Evolutionary conservation across 2,888 invertebrate species (phyloP).

Genomic region (Homarus gammarus): DNA sequence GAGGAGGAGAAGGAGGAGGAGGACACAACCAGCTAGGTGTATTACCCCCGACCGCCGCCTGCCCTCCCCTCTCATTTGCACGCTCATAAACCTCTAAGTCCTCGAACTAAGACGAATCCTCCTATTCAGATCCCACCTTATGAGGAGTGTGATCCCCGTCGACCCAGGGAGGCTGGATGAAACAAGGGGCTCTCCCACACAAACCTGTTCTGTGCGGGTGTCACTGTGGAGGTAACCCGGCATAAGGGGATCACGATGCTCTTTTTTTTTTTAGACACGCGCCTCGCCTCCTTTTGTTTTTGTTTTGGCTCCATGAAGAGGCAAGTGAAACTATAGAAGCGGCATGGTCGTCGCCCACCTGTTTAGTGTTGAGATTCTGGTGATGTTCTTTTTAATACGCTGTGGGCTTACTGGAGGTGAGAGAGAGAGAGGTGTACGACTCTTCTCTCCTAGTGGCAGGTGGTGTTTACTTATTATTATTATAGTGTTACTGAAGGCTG

Average conservation of each 20-base stretch:
- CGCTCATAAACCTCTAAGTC: conserved; percentile 41
- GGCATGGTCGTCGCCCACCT: neutral
- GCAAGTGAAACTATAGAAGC: neutral
- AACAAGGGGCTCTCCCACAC: conserved; percentile 43
- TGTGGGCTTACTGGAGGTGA: neutral
- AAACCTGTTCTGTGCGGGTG: conserved; percentile 45
- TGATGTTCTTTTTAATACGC: neutral
- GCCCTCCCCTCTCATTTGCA: conserved; percentile 25
- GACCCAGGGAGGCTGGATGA: conserved; percentile 1
- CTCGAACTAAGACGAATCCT: conserved; percentile 42
- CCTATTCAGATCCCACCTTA: conserved; percentile 41
- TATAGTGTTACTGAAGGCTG: too few relatives aligned
- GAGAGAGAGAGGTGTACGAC: too few relatives aligned
- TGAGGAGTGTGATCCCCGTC: conserved; percentile 32
- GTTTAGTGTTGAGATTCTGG: neutral
- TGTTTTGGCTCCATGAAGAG: conserved; percentile 8
- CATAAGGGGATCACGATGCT: conserved; percentile 37
- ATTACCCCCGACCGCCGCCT: neutral
- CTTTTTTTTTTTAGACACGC: conserved; percentile 17
- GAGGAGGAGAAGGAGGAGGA: too few relatives aligned
- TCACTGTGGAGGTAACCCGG: conserved; percentile 13
- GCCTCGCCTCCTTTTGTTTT: conserved; percentile 39
- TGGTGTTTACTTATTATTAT: too few relatives aligned
- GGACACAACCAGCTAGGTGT: neutral
- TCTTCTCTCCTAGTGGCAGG: too few relatives aligned